Evolutionary conservation across 2,797 vertebrate genomes (phyloP).

Genomic region (Falco naumanni): DNA sequence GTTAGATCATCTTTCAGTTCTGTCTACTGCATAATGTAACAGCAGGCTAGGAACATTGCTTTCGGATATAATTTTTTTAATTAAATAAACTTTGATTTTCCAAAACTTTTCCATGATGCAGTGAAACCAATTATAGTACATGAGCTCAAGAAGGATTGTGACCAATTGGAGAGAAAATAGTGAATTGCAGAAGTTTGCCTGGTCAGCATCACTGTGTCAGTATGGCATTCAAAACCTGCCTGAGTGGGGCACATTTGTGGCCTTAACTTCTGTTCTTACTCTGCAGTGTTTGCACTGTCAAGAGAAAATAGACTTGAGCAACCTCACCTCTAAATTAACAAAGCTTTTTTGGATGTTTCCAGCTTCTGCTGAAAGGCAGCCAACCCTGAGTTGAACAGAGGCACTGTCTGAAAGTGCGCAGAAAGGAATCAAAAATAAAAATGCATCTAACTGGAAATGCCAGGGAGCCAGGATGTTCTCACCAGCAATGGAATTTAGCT

Average conservation of each 20-base stretch:
- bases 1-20: neutral
- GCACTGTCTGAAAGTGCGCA: neutral
- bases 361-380: neutral
- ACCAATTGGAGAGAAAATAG: neutral
- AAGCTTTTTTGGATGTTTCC: neutral
- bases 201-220: neutral
- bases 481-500: neutral
- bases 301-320: neutral
- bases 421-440: neutral
- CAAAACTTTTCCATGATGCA: neutral
- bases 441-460: neutral
- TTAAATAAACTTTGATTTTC: neutral
- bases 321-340: neutral
- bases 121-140: neutral
- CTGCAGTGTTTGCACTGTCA: neutral
- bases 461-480: neutral
- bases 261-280: neutral
- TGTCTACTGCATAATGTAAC: neutral
- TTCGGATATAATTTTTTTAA: neutral
- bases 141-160: neutral
- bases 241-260: neutral
- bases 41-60: neutral
- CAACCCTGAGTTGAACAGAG: neutral
- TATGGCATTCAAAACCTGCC: neutral
- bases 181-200: neutral